Base-by-base conservation (phyloP, 1,140 invertebrate species). In the Acromyrmex charruanus region DNA sequence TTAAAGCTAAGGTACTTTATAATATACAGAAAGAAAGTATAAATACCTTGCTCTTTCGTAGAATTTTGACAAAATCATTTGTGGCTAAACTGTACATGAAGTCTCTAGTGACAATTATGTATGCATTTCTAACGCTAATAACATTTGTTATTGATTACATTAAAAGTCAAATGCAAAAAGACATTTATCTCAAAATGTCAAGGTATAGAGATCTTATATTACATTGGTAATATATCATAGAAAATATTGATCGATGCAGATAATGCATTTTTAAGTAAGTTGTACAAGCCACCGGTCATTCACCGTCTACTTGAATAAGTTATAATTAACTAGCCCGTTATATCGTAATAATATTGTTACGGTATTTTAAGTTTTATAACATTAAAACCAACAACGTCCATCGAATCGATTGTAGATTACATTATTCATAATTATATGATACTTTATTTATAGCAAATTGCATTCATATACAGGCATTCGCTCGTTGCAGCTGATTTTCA, bases 261-360 rank as follows among this genome's bases (percentile, higher is more conserved):
- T 25, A 18, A 71, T 72, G 53, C 55, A 82, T 74, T 82, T 81
- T 74, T 82, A 82, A 82, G 5, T 58, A 10, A 3, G 7, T n/a
- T 16, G 10, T 35, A 66, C 2, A 39, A 18, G 28, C 31, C 7
- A 12, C 18, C 53, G 68, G 55, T 72, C 31, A n/a, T 82, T 82
- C 68, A 82, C 80, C 68, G 12, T 39, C 35, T n/a, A 49, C 25
- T 82, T 82, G 39, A 82, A 61, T 61, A 74, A 82, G 7, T 74
- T 82, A 74, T 74, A 82, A 82, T 82, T 74, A 74, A 16, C 39
- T 35, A 25, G 16, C 31, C 16, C n/a, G 21, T 58, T 72, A 49
- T 71, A 72, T 71, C 39, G 14, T 16, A 12, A 55, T 58, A 10
- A 16, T 31, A 9, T 25, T 16, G 18, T 28, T 58, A 71, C 1